Evolutionary conservation across 2,113 vertebrate genomes (phyloP).

Genomic region (Heterotilapia buettikoferi): DNA sequence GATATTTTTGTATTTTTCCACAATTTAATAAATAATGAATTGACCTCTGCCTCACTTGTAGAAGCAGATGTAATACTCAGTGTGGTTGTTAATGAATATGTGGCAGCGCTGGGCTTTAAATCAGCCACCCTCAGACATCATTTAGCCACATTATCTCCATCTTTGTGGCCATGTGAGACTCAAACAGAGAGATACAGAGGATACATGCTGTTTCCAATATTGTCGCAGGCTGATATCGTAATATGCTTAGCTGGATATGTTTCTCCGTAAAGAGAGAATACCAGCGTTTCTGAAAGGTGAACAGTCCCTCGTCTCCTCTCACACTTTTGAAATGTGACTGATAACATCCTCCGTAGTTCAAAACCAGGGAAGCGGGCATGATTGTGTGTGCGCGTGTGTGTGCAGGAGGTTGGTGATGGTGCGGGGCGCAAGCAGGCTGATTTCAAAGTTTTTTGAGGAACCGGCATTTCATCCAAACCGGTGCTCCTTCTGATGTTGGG

Average conservation of each 20-base stretch:
- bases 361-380: conserved; percentile 42
- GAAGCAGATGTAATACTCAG: background rate
- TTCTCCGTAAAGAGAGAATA: conserved; percentile 58
- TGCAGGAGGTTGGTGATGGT: background rate
- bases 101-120: background rate
- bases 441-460: conserved; percentile 71
- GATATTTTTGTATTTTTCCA: background rate
- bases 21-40: background rate
- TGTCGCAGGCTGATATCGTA: conserved; percentile 51
- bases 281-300: conserved; percentile 64
- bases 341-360: conserved; percentile 67
- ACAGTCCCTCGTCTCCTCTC: conserved; percentile 53
- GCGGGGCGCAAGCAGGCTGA: conserved; percentile 35
- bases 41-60: background rate
- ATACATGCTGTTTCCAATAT: conserved; percentile 55
- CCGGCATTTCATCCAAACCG: conserved; percentile 67
- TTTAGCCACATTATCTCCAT: conserved; percentile 39
- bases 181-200: conserved; percentile 50
- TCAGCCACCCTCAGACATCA: conserved; percentile 41
- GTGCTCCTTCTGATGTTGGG: conserved; percentile 62
- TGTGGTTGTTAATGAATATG: conserved; percentile 22
- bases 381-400: background rate
- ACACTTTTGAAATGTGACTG: conserved; percentile 66
- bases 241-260: conserved; percentile 62
- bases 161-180: conserved; percentile 18